Conservation (phyloP, 1,140 invertebrate genomes). For the Drosophila pruinosa region DNA sequence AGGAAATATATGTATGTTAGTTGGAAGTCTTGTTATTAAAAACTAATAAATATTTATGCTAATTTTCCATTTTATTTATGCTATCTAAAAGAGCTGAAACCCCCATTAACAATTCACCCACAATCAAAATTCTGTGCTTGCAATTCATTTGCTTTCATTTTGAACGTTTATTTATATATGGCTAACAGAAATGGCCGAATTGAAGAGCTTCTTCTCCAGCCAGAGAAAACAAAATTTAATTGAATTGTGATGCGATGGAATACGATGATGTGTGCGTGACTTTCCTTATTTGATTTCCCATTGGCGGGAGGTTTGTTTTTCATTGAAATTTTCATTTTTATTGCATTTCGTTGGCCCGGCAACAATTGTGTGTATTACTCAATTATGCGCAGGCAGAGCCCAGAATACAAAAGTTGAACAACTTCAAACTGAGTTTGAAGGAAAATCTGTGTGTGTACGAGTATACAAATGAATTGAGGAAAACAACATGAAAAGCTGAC, state of each 20-base stretch:
- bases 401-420: constrained; percentile 29
- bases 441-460: constrained; percentile 29
- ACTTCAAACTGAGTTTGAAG: constrained; percentile 23
- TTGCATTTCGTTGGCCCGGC: constrained; percentile 33
- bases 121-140: neutral
- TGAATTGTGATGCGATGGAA: constrained; percentile 42
- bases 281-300: constrained; percentile 3
- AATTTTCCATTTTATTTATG: too few species aligned
- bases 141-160: constrained; percentile 1
- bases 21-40: too few species aligned
- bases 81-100: too few species aligned
- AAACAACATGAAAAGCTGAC: constrained; percentile 20
- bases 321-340: constrained; percentile 46
- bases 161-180: neutral
- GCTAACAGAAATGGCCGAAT: neutral
- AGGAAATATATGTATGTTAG: too few species aligned
- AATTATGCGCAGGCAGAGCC: constrained; percentile 51
- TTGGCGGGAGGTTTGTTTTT: constrained; percentile 44
- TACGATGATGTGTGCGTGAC: constrained; percentile 21
- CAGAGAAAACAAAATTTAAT: constrained; percentile 48
- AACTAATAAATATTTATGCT: too few species aligned
- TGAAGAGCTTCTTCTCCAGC: constrained; percentile 12
- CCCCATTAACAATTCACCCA: neutral
- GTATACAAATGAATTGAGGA: constrained; percentile 16
- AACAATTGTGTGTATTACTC: constrained; percentile 71